Percentiles rank a stretch among this genome's conserved stretches.
phyloP scores from a whole-genome alignment of 2,797 vertebrate species.

The Neosalanx taihuensis region DNA sequence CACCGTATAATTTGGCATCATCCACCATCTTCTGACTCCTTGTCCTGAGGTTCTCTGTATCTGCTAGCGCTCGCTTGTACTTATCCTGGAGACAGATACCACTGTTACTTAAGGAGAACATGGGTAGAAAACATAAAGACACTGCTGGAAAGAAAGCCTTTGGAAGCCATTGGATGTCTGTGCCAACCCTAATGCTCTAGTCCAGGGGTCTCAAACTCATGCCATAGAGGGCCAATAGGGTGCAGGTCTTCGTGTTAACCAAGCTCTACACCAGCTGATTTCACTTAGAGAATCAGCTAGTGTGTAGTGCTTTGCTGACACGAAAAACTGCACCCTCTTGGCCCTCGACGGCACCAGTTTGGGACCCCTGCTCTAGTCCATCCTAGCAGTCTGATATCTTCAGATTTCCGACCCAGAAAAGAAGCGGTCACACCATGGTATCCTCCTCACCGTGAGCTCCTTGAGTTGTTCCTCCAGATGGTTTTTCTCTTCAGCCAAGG shows the following conservation, averaged over 20 bases:
- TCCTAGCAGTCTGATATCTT: neutral
- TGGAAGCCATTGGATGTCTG: neutral
- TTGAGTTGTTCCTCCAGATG: conserved; percentile 89
- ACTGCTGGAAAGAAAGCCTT: neutral
- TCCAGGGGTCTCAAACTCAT: no score
- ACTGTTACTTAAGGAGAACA: neutral
- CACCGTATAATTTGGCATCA: conserved; percentile 93
- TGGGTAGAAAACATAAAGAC: neutral
- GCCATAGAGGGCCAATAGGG: no score
- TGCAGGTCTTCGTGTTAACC: no score
- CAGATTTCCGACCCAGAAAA: neutral
- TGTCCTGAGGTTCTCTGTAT: conserved; percentile 91
- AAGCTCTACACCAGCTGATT: no score
- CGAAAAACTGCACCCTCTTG: no score
- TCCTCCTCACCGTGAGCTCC: conserved; percentile 80
- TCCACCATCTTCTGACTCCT: conserved; percentile 91
- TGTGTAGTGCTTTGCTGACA: no score
- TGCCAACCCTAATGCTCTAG: no score
- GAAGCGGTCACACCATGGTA: neutral
- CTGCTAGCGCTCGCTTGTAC: conserved; percentile 92
- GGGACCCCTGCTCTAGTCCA: no score
- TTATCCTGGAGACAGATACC: conserved; percentile 78
- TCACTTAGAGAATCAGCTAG: no score
- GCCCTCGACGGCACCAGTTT: no score
- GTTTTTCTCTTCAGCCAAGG: conserved; percentile 79